Base-by-base conservation (phyloP, 2,888 invertebrate species). In the Tenthredo amoena region DNA sequence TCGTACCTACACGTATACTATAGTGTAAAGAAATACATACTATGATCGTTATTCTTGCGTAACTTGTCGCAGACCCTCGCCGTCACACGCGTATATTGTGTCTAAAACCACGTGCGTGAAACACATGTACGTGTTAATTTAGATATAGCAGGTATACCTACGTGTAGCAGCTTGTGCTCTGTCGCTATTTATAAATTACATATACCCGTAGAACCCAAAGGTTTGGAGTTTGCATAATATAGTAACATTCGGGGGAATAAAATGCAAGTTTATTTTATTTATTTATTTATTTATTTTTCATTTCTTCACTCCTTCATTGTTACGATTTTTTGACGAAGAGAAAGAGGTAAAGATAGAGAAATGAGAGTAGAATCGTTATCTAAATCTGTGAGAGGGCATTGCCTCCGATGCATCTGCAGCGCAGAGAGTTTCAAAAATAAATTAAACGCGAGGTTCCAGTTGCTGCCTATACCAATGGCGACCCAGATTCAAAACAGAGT, bases 351-450 rank as follows among this genome's bases (percentile, higher is more conserved):
- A 68, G 0, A 37, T 12, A 37, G 31, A 18, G 15, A 12, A 26
- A 34, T 40, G 7, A 40, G 6, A 81, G 18, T 26, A n/a, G 7
- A 21, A 40, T 58, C 55, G 21, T 58, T 58, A 62, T 31, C 34
- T 77, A 55, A 81, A 81, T n/a, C 77, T 31, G 43, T 3, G 10
- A 77, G 50, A 77, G 81, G 62, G 81, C 62, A 40, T 58, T 40
- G 81, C 58, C 81, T 81, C 50, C 62, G 37, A 81, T 81, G 81
- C 62, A 81, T 62, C 58, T 81, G 62, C 47, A 47, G 12, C 37
- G 62, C 62, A 40, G 79, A 81, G 58, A 21, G 62, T 81, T 81
- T 81, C 58, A 40, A 81, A 81, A 81, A 81, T 62, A 40, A 40
- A 81, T 81, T 40, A 81, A 81, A 81, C 58, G 21, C n/a, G 34